phyloP scores from a whole-genome alignment of 2,113 vertebrate species.

The Xerus inauris region DNA sequence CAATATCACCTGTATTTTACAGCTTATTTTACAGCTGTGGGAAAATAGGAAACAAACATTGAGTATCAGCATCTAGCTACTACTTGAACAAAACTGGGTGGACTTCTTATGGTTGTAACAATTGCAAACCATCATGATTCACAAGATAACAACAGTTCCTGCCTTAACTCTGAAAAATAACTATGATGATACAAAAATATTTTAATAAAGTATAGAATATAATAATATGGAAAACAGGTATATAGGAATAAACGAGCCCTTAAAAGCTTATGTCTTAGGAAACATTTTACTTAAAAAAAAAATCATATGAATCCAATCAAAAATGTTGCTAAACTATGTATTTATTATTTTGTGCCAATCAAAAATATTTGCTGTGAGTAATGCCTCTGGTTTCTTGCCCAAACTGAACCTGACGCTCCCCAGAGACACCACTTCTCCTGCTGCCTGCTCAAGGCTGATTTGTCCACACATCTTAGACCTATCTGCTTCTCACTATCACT shows the following conservation, averaged over 20 bases:
- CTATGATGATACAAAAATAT: background rate
- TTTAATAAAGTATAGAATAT: background rate
- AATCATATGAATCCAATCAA: background rate
- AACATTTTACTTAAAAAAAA: background rate
- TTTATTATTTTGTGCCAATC: background rate
- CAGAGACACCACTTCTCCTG: background rate
- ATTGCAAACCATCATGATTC: background rate
- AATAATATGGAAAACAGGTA: background rate
- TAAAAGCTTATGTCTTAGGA: background rate
- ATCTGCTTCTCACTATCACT: background rate
- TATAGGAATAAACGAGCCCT: background rate
- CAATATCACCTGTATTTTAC: background rate
- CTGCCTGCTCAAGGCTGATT: fast-evolving
- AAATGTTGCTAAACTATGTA: background rate
- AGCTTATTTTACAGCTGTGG: background rate
- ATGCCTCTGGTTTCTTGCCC: background rate
- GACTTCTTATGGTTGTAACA: background rate
- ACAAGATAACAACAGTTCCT: background rate
- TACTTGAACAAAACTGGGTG: background rate
- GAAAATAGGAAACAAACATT: background rate
- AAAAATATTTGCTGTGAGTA: background rate
- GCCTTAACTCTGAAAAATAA: background rate
- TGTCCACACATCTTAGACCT: too few species aligned
- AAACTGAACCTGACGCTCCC: background rate
- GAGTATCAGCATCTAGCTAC: background rate